These are phyloP conservation scores for Exephanes ischioxanthus DNA, from an alignment of 2,888 invertebrate genomes.

Conservation along the genomic window DNA sequence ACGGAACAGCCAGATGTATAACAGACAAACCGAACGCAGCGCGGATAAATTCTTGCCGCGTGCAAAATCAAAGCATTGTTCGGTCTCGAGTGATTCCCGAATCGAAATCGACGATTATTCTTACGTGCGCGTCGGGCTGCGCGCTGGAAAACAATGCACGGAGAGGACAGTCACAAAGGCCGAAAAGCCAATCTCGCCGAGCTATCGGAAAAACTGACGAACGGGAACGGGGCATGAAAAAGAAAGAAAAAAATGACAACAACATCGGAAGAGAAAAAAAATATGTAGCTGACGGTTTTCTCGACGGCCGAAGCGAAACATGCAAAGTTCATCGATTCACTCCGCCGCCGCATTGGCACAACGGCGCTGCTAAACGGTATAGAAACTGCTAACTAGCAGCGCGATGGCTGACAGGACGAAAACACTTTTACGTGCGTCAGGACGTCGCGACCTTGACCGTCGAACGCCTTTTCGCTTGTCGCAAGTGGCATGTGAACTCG, in stretches of 20 bases:
- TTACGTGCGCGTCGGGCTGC: not conserved
- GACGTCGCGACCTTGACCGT: conserved; percentile 71
- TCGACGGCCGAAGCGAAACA: conserved; percentile 59
- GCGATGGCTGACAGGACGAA: conserved; percentile 28
- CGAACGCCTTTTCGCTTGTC: conserved; percentile 67
- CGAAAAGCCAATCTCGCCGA: conserved; percentile 36
- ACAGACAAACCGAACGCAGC: not conserved
- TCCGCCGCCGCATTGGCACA: conserved; percentile 8
- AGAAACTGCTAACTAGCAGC: not conserved
- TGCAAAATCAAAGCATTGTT: conserved; percentile 21
- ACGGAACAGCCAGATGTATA: not conserved
- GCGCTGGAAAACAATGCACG: not conserved
- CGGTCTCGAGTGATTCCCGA: not conserved
- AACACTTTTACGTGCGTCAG: conserved; percentile 71
- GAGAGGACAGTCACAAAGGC: conserved; percentile 9
- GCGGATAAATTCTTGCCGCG: not conserved
- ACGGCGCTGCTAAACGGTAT: conserved; percentile 8
- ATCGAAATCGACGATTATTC: not conserved
- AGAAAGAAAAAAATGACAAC: not conserved
- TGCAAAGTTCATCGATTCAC: conserved; percentile 77
- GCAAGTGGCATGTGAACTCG: conserved; percentile 42
- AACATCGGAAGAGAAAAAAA: not conserved
- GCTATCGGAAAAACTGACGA: conserved; percentile 49
- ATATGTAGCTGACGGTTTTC: conserved; percentile 16
- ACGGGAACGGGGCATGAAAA: not conserved